Percentiles rank a stretch among this genome's conserved stretches.
These are phyloP conservation scores for Protosalanx chinensis DNA, from an alignment of 2,797 vertebrate genomes.

Conservation along the genomic window DNA sequence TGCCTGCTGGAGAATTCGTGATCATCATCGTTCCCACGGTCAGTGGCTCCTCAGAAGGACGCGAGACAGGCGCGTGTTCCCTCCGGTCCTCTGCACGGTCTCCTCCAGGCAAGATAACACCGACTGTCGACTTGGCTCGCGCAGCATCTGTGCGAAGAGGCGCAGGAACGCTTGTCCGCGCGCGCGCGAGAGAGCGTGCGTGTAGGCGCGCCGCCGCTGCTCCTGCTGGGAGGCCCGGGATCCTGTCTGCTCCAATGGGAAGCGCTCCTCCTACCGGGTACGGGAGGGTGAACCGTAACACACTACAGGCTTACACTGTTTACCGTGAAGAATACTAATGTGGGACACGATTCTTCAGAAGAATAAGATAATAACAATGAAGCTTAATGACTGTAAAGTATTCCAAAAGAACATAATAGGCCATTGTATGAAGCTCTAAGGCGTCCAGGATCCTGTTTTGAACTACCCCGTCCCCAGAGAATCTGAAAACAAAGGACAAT, in stretches of 20 bases:
- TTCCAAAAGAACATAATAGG: neutral
- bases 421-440: neutral
- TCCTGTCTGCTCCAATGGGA: slow-evolving; percentile 39
- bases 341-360: neutral
- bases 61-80: slow-evolving; percentile 33
- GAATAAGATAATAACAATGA: no score
- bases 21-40: slow-evolving; percentile 48
- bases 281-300: neutral
- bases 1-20: slow-evolving; percentile 43
- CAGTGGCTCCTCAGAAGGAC: slow-evolving; percentile 41
- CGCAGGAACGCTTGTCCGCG: slow-evolving; percentile 33
- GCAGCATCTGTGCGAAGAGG: slow-evolving; percentile 47
- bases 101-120: slow-evolving; percentile 44
- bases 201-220: slow-evolving; percentile 43
- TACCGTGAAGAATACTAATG: neutral
- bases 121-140: slow-evolving; percentile 41
- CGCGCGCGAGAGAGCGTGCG: slow-evolving; percentile 52
- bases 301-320: neutral
- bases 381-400: neutral
- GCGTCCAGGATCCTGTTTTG: neutral
- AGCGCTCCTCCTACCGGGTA: slow-evolving; percentile 44
- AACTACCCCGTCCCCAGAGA: neutral
- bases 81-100: slow-evolving; percentile 39
- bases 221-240: slow-evolving; percentile 48
- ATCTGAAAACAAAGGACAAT: neutral